Evolutionary conservation across 2,113 vertebrate species (phyloP).

Genomic region (Cromileptes altivelis): DNA sequence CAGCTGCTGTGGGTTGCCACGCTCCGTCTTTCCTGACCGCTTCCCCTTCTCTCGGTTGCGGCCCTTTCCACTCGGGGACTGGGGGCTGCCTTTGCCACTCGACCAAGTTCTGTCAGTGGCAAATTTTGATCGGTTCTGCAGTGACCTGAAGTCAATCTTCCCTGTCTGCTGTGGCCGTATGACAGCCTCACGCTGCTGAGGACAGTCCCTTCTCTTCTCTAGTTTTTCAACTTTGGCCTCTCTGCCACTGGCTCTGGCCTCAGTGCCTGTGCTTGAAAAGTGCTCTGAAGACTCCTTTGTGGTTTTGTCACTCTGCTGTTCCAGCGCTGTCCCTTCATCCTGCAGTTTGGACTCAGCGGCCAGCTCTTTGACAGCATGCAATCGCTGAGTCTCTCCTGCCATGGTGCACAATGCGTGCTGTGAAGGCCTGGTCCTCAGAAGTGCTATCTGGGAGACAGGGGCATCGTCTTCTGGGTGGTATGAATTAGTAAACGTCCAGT

Average conservation of each 20-base stretch:
- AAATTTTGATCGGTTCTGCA: constrained; percentile 87
- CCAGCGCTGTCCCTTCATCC: constrained; percentile 84
- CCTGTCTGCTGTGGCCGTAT: constrained; percentile 90
- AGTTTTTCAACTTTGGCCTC: constrained; percentile 75
- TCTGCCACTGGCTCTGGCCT: constrained; percentile 73
- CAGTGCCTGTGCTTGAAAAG: constrained; percentile 78
- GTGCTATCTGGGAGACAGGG: constrained; percentile 79
- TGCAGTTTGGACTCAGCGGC: constrained; percentile 86
- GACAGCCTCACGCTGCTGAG: constrained; percentile 91
- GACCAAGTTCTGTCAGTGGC: constrained; percentile 87
- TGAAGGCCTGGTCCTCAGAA: constrained; percentile 83
- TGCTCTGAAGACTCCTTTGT: constrained; percentile 71
- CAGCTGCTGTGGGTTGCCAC: constrained; percentile 89
- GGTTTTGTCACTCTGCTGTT: constrained; percentile 85
- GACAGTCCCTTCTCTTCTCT: constrained; percentile 86
- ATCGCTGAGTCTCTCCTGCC: constrained; percentile 93
- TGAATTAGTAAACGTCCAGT: constrained; percentile 73
- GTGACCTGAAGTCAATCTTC: constrained; percentile 90
- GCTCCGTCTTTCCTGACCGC: constrained; percentile 85
- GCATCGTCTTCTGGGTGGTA: constrained; percentile 79
- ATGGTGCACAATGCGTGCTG: constrained; percentile 85
- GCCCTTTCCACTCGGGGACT: constrained; percentile 86
- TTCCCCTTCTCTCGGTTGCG: constrained; percentile 85
- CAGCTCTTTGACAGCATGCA: constrained; percentile 84
- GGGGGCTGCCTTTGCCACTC: constrained; percentile 85